phyloP scores from a whole-genome alignment of 2,113 vertebrate genomes.

The Oplegnathus fasciatus region DNA sequence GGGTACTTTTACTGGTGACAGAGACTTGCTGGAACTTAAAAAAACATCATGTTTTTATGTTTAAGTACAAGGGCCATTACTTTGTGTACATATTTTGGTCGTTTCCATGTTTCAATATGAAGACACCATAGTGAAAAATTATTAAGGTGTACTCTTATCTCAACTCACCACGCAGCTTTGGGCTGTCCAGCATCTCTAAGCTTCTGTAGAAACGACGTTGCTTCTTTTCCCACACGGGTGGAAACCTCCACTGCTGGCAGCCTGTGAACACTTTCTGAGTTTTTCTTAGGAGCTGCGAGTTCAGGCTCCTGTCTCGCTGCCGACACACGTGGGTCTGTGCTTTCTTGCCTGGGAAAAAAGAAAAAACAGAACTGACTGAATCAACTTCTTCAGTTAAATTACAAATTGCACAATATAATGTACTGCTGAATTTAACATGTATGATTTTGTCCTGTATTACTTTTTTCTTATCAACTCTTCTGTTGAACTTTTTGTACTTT shows the following conservation, averaged over 20 bases:
- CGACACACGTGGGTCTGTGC: not conserved
- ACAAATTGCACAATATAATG: not conserved
- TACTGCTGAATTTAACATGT: not conserved
- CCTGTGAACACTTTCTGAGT: not conserved
- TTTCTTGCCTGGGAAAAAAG: slow-evolving; percentile 21
- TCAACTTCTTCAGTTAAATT: not conserved
- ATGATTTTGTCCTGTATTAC: not conserved
- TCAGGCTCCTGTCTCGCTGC: slow-evolving; percentile 3
- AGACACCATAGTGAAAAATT: not conserved
- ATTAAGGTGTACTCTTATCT: not conserved
- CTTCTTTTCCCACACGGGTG: slow-evolving; percentile 23
- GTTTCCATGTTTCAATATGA: not conserved
- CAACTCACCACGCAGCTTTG: slow-evolving; percentile 69
- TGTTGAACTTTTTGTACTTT: not conserved
- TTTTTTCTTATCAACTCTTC: not conserved
- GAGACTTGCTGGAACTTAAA: slow-evolving; percentile 49
- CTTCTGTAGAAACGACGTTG: slow-evolving; percentile 70
- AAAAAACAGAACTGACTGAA: not conserved
- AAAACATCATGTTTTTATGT: slow-evolving; percentile 21
- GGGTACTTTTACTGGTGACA: slow-evolving; percentile 43
- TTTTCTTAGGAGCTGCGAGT: not conserved
- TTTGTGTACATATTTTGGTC: not conserved
- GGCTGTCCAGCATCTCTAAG: slow-evolving; percentile 58
- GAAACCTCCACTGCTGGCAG: not conserved
- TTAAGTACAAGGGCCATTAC: not conserved